Evolutionary conservation across 2,888 invertebrate species (phyloP), one percentile per base, ranked within the genome.

Genomic region (Xestia ashworthii): DNA sequence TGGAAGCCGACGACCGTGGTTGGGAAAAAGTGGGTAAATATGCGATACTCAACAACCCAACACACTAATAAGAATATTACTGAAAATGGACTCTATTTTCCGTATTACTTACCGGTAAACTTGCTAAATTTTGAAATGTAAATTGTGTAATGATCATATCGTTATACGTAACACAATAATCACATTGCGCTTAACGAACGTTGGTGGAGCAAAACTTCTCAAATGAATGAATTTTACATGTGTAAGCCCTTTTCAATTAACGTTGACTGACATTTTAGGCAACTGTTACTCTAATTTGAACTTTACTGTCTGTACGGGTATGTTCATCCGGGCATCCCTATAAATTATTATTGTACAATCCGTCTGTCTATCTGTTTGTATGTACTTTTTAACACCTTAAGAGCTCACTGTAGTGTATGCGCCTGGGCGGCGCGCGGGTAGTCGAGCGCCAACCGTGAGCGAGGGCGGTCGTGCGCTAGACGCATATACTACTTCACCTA

Each of bases 81-180:
- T 38, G 16, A 53, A 38, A 62, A 38, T 71, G 6, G 19, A 46
- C 16, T 25, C 11, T 25, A 8, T 58, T 60, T 25, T 5, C 0
- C 5, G 5, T 25, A 53, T 50, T 44, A 19, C 11, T 50, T 44
- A 19, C 11, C 4, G 41, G 8, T 44, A 58, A 80, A 14, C n/a
- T 44, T 50, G 19, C 16, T 60, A 60, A 41, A 77, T 44, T 80
- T 3, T 32, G 11, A 44, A 16, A 80, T 25, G 32, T 60, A 16
- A 55, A 78, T 41, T 81, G 48, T 48, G n/a, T 65, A 55, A 65
- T 65, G 64, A 19, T 74, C 41, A 74, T 74, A 66, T 74, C 65
- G 48, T 82, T 82, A 25, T 75, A 50, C n/a, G 19, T 55, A 82
- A 82, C 64, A 76, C 25, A 62, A 48, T 80, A 48, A 81, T 64